These are phyloP conservation scores for Hystrix brachyura DNA, from an alignment of 2,113 vertebrate genomes.

Conservation along the genomic window DNA sequence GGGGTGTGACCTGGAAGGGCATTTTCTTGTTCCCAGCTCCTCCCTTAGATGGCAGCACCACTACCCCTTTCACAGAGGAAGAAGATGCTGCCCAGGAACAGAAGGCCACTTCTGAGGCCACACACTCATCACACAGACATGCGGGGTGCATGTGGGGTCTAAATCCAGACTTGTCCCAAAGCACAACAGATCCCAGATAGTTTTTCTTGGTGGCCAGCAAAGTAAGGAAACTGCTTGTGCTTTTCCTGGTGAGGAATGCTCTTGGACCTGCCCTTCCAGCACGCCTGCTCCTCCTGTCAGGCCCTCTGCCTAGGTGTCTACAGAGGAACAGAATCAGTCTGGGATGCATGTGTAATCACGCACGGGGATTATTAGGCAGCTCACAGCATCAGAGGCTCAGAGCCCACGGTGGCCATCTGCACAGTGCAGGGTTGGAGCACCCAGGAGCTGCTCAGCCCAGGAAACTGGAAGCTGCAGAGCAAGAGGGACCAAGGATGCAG, in stretches of 20 bases:
- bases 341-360: no score
- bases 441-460: no score
- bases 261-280: not conserved
- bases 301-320: not conserved
- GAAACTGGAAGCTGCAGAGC: no score
- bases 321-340: not conserved
- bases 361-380: no score
- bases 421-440: no score
- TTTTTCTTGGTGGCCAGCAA: not conserved
- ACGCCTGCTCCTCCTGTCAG: not conserved
- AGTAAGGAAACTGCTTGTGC: not conserved
- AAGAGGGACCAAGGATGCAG: no score
- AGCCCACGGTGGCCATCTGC: no score
- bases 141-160: rapidly evolving
- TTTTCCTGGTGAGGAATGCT: rapidly evolving
- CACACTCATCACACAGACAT: not conserved
- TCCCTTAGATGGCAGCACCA: not conserved
- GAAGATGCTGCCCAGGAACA: not conserved
- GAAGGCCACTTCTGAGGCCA: rapidly evolving
- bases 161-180: not conserved
- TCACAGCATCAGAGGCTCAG: no score
- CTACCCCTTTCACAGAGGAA: not conserved
- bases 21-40: not conserved
- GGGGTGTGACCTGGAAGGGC: no score
- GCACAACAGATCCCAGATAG: no score